phyloP scores from a whole-genome alignment of 2,888 invertebrate genomes.

The Cerastoderma edule region DNA sequence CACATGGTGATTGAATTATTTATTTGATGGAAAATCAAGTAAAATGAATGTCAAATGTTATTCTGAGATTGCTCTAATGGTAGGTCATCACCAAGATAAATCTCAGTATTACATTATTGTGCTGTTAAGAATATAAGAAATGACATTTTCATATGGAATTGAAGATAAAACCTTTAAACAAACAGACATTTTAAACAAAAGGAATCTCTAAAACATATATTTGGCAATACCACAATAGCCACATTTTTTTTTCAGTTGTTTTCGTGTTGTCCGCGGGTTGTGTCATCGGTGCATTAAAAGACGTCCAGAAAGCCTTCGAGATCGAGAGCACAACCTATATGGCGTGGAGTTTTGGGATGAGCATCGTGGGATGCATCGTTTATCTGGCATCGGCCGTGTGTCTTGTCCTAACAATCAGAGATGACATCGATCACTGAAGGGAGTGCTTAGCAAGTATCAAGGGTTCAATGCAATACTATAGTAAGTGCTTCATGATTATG shows the following conservation, averaged over 20 bases:
- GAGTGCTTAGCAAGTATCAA: no score
- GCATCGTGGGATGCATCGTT: constrained; percentile 54
- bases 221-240: no score
- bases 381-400: constrained; percentile 50
- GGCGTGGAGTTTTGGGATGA: constrained; percentile 67
- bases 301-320: constrained; percentile 57
- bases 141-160: not conserved
- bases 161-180: not conserved
- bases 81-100: not conserved
- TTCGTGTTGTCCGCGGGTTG: constrained; percentile 54
- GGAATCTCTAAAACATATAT: not conserved
- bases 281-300: constrained; percentile 60
- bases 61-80: not conserved
- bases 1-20: no score
- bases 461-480: no score
- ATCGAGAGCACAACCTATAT: constrained; percentile 36
- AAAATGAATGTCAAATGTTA: no score
- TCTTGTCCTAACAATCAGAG: constrained; percentile 30
- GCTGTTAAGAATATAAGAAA: not conserved
- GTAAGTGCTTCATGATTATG: no score
- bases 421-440: no score
- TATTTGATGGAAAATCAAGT: no score
- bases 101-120: not conserved
- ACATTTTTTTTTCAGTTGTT: constrained; percentile 55
- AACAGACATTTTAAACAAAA: not conserved